Percentiles rank a stretch among this genome's conserved stretches.
These are phyloP conservation scores for Trissonchulus sp. DNA, from an alignment of 2,888 invertebrate genomes.

Conservation along the genomic window DNA sequence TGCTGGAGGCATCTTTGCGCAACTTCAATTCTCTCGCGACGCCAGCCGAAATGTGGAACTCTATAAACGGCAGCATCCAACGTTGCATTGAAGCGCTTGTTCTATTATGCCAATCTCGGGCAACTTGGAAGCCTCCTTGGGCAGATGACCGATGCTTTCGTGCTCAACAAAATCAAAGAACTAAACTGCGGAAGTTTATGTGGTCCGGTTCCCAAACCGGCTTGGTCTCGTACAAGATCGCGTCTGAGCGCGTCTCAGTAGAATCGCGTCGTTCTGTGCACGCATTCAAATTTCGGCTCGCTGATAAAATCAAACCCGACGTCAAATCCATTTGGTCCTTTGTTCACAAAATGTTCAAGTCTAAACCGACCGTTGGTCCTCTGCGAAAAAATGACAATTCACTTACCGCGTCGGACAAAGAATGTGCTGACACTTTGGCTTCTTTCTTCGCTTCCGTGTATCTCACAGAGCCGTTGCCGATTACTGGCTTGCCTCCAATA, in stretches of 20 bases:
- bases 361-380: not conserved
- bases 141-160: slow-evolving; percentile 3
- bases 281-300: not conserved
- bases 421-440: too few species aligned
- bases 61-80: not conserved
- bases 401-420: too few species aligned
- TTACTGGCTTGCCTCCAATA: too few species aligned
- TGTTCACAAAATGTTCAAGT: not conserved
- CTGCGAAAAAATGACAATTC: not conserved
- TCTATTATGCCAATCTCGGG: not conserved
- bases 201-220: not conserved
- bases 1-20: not conserved
- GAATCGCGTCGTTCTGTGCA: not conserved
- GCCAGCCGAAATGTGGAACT: not conserved
- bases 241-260: not conserved
- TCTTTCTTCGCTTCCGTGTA: too few species aligned
- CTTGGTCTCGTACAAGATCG: not conserved
- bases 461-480: too few species aligned
- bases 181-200: not conserved
- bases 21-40: not conserved
- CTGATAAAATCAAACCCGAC: not conserved
- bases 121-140: not conserved
- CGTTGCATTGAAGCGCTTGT: not conserved
- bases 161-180: slow-evolving; percentile 1
- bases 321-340: not conserved